Evolutionary conservation across 2,888 invertebrate species (phyloP).

Genomic region (Andrena hattorfiana): DNA sequence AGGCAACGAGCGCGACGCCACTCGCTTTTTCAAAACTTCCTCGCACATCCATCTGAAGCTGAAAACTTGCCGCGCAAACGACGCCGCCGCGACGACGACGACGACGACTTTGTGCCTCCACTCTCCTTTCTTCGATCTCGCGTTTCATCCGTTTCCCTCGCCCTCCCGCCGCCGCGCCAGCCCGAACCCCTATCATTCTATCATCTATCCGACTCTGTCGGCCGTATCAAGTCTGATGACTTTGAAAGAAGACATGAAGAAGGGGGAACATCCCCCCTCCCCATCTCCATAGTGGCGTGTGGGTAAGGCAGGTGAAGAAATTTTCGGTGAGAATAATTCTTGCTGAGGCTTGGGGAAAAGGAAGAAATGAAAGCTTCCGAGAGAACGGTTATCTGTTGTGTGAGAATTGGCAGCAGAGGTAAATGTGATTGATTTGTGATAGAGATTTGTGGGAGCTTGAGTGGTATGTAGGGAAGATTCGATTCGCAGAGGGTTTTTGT

Average conservation of each 20-base stretch:
- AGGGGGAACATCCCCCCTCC: conserved; percentile 46
- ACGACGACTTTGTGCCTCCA: conserved; percentile 60
- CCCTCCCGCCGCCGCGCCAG: not conserved
- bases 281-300: conserved; percentile 23
- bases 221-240: conserved; percentile 68
- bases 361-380: not conserved
- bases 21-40: conserved; percentile 80
- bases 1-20: conserved; percentile 75
- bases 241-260: conserved; percentile 52
- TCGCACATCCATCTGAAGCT: conserved; percentile 74
- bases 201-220: conserved; percentile 62
- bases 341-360: not conserved
- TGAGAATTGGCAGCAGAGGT: not conserved
- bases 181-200: conserved; percentile 42
- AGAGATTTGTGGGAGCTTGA: not conserved
- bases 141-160: conserved; percentile 11
- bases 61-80: conserved; percentile 75
- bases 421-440: not conserved
- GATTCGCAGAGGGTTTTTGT: not conserved
- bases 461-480: not conserved
- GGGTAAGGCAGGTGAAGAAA: conserved; percentile 32
- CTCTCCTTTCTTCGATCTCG: conserved; percentile 49
- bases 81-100: conserved; percentile 50
- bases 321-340: conserved; percentile 15
- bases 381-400: not conserved